Percentiles rank a stretch among this genome's conserved stretches.
Evolutionary conservation across 2,797 vertebrate genomes (phyloP).

Genomic region (Menidia menidia): DNA sequence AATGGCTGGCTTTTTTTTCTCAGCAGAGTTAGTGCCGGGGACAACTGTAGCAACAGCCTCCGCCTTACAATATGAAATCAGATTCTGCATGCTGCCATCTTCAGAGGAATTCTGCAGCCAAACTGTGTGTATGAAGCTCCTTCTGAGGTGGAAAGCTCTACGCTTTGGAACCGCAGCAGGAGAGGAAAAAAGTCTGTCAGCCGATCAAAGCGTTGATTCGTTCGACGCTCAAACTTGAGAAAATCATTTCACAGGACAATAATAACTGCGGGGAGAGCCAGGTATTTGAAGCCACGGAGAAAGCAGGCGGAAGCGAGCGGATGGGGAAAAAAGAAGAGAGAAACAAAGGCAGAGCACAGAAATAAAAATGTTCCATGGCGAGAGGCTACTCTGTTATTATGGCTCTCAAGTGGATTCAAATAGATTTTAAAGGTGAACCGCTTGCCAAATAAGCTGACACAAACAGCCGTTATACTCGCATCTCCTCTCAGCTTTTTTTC

Average conservation of each 20-base stretch:
- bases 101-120: neutral
- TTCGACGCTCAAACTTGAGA: slow-evolving; percentile 30
- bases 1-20: neutral
- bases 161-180: slow-evolving; percentile 19
- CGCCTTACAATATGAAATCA: neutral
- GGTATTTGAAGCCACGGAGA: slow-evolving; percentile 12
- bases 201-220: slow-evolving; percentile 58
- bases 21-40: neutral
- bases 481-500: slow-evolving; percentile 30
- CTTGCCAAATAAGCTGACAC: slow-evolving; percentile 39
- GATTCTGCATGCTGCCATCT: neutral
- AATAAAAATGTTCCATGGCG: slow-evolving; percentile 37
- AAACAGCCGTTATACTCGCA: slow-evolving; percentile 27
- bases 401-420: slow-evolving; percentile 57
- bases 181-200: slow-evolving; percentile 39
- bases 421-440: slow-evolving; percentile 57
- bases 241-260: slow-evolving; percentile 52
- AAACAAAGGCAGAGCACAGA: slow-evolving; percentile 42
- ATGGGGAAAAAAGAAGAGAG: slow-evolving; percentile 18
- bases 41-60: neutral
- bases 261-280: slow-evolving; percentile 43
- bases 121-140: neutral
- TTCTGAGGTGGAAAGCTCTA: slow-evolving; percentile 16
- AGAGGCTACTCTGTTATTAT: slow-evolving; percentile 56
- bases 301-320: neutral